Conservation (phyloP, 2,888 invertebrate genomes). For the Ochropleura plecta region DNA sequence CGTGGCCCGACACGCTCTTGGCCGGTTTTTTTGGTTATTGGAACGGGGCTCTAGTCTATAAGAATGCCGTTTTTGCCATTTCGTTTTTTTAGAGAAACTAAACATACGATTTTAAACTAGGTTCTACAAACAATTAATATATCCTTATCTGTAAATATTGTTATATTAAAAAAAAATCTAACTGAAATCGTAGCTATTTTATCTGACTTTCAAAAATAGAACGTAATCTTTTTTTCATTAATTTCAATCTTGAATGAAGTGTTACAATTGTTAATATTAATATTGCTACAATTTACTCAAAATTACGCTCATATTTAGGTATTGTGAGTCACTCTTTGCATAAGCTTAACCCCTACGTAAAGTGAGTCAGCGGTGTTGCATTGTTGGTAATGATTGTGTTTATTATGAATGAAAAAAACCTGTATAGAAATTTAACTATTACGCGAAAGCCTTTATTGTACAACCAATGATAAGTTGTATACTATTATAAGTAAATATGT, state of each 20-base stretch:
- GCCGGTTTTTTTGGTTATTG: too few relatives aligned
- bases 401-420: not conserved
- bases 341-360: not conserved
- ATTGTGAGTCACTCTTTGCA: constrained; percentile 14
- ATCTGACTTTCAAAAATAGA: not conserved
- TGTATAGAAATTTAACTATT: not conserved
- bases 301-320: not conserved
- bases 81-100: too few relatives aligned
- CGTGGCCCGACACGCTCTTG: too few relatives aligned
- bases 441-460: not conserved
- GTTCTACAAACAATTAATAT: too few relatives aligned
- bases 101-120: too few relatives aligned
- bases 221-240: not conserved
- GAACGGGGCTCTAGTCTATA: too few relatives aligned
- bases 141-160: too few relatives aligned
- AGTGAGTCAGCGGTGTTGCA: constrained; percentile 2
- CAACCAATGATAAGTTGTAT: not conserved
- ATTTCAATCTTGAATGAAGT: not conserved
- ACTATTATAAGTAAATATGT: too few relatives aligned
- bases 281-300: constrained; percentile 8
- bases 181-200: not conserved
- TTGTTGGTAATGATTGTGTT: not conserved
- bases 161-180: too few relatives aligned
- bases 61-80: too few relatives aligned
- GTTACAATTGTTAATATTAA: too few relatives aligned